phyloP scores from a whole-genome alignment of 2,113 vertebrate genomes.

The Notarius quadriscutis region DNA sequence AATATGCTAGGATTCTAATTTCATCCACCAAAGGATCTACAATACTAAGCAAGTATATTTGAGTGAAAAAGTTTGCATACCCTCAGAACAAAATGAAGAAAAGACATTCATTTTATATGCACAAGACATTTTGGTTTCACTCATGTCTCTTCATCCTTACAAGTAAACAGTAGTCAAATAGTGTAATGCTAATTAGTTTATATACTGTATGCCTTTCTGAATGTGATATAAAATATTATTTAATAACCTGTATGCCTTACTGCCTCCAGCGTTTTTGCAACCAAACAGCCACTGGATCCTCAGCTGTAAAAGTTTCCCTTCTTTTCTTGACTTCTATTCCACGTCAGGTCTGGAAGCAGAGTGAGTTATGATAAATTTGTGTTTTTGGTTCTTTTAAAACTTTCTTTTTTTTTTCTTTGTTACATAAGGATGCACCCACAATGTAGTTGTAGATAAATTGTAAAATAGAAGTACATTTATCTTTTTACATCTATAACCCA shows the following conservation, averaged over 20 bases:
- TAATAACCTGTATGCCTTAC: background rate
- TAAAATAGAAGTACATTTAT: background rate
- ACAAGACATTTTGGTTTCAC: background rate
- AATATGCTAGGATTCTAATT: background rate
- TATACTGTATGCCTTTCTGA: background rate
- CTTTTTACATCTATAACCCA: background rate
- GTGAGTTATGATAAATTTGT: background rate
- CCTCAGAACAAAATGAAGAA: background rate
- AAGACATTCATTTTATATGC: background rate
- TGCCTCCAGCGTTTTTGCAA: background rate
- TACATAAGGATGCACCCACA: too few species aligned
- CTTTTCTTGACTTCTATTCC: background rate
- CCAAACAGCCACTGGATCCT: background rate
- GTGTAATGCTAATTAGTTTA: background rate
- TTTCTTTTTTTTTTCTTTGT: background rate
- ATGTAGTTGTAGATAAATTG: background rate
- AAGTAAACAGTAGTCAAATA: background rate
- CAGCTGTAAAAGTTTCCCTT: background rate
- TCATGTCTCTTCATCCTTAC: too few species aligned
- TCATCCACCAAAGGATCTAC: background rate
- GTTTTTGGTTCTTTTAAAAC: background rate
- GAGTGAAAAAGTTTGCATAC: background rate
- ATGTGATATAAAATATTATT: background rate
- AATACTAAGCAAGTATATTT: background rate
- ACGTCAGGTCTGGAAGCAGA: background rate